phyloP scores from a whole-genome alignment of 1,140 invertebrate genomes.

The Euschistus heros region DNA sequence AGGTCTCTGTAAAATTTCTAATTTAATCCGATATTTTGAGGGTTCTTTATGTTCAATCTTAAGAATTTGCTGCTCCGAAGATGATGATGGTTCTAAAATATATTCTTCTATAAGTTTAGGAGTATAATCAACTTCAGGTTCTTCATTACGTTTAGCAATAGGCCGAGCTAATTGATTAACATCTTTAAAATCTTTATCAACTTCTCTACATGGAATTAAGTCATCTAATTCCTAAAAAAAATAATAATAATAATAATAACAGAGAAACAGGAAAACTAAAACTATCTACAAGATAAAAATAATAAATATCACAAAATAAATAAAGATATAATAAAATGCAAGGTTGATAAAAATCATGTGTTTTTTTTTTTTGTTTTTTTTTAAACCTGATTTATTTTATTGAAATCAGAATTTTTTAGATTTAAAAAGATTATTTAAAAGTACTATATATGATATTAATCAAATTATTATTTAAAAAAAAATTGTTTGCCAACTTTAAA shows the following conservation, averaged over 20 bases:
- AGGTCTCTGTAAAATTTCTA: conserved; percentile 73
- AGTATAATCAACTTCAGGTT: conserved; percentile 57
- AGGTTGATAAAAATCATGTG: too few species aligned
- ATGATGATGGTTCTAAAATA: conserved; percentile 68
- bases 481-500: background rate
- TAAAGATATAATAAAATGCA: too few species aligned
- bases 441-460: background rate
- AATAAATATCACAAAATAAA: too few species aligned
- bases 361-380: too few species aligned
- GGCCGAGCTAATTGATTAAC: conserved; percentile 44
- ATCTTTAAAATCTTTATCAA: conserved; percentile 20
- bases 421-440: background rate
- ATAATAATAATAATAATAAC: background rate
- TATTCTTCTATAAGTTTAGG: conserved; percentile 79
- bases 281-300: too few species aligned
- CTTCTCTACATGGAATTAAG: background rate
- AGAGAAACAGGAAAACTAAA: too few species aligned
- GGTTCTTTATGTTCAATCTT: conserved; percentile 62
- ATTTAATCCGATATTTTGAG: conserved; percentile 66
- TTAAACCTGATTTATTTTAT: too few species aligned
- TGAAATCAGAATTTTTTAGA: background rate
- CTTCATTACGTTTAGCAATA: conserved; percentile 49
- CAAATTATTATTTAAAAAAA: background rate
- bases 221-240: background rate
- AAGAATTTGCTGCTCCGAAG: conserved; percentile 49